Base-by-base conservation (phyloP, 2,113 vertebrate genomes). In the Abramis brama region DNA sequence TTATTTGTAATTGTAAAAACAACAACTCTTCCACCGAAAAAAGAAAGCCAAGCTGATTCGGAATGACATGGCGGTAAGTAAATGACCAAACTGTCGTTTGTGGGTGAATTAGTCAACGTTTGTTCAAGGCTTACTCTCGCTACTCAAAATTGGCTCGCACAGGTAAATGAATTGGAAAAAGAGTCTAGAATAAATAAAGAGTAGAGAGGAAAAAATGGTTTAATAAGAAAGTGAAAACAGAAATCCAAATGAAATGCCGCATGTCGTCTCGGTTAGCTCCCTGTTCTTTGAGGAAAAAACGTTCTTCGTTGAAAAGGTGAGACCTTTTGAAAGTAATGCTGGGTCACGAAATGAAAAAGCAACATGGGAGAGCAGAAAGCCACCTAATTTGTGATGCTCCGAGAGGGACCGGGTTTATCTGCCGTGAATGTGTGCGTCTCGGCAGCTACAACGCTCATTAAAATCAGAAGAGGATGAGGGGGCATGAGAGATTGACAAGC, bases 401-500 rank as follows among this genome's bases (percentile, higher is more conserved):
- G 5, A 21, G 21, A 71, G 39, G 15, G 80, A 68, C 17, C 47
- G 47, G 80, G 36, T 64, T 45, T 52, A 66, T 66, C 57, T 36
- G 47, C 52, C 30, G 9, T 17, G 59, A 64, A 76, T 75, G 19
- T 5, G 21, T 5, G 39, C 45, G 6, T 64, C 74, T 79, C 60
- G 15, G 47, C 23, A 59, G 70, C 36, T 3, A 47, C 19, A 70
- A 39, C 4, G 68, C 85, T 82, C 85, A 55, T 86, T 86, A 86
- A 86, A 81, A 81, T 43, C 36, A n/a, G 23, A 75, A 68, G 30
- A 83, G 71, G 55, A 74, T 60, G 79, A 82, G 62, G 79, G 79
- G 85, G 57, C 70, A 59, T 33, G 25, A 36, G 57, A 71, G 50
- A 81, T 74, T 75, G 84, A 85, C 84, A 74, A 79, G 84, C 83